Conservation (phyloP, 1,140 invertebrate genomes). For the Hylaeus volcanicus region DNA sequence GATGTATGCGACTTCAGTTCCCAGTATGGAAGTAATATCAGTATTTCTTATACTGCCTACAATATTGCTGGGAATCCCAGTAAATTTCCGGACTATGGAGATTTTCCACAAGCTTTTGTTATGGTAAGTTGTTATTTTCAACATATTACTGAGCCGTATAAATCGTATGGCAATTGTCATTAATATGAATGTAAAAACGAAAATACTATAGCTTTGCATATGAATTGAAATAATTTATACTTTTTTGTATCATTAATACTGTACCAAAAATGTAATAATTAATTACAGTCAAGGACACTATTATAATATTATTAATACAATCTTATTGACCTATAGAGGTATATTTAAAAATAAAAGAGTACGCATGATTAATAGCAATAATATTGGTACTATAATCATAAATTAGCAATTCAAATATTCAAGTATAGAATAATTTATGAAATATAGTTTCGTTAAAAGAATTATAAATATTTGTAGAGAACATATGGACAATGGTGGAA, state of each 20-base stretch:
- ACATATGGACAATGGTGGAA: constrained; percentile 96
- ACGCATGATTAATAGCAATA: background rate
- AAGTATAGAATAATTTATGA: background rate
- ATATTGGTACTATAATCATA: background rate
- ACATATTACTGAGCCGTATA: constrained; percentile 5
- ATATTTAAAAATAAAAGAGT: too few species aligned
- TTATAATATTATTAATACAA: too few species aligned
- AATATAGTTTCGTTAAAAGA: background rate
- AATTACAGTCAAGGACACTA: background rate
- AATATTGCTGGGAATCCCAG: constrained; percentile 91
- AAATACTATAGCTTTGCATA: background rate
- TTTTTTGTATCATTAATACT: constrained; percentile 9
- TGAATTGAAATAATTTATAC: background rate
- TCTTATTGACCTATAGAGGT: too few species aligned
- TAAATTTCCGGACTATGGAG: constrained; percentile 93
- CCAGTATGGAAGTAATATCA: constrained; percentile 92
- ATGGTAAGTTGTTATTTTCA: constrained; percentile 84
- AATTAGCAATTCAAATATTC: background rate
- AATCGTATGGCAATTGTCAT: background rate
- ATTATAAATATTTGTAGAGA: constrained; percentile 83
- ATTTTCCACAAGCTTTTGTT: constrained; percentile 93
- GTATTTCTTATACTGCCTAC: constrained; percentile 92
- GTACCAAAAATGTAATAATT: background rate
- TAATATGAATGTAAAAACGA: background rate
- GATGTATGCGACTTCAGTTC: constrained; percentile 91